phyloP scores from a whole-genome alignment of 2,888 invertebrate genomes.

The Dryobota labecula region DNA sequence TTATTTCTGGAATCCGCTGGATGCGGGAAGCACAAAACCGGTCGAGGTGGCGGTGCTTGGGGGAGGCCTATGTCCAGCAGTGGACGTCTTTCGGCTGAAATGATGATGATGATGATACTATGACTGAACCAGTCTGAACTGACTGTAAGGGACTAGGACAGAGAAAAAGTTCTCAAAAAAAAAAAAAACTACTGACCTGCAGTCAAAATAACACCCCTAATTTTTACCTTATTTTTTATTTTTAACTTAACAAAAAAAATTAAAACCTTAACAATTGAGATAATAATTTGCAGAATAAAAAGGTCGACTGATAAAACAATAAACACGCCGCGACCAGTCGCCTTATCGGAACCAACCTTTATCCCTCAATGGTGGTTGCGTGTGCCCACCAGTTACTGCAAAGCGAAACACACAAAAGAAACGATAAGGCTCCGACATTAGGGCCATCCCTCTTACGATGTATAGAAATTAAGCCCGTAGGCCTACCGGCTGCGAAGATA shows the following conservation, averaged over 20 bases:
- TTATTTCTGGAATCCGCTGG: no score
- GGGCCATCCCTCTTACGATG: slow-evolving; percentile 74
- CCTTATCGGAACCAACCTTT: slow-evolving; percentile 47
- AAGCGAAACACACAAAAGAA: slow-evolving; percentile 81
- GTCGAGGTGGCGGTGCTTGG: no score
- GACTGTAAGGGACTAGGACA: no score
- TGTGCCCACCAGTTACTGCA: slow-evolving; percentile 73
- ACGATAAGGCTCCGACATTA: slow-evolving; percentile 77
- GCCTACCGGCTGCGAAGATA: slow-evolving; percentile 63
- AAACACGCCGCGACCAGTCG: slow-evolving; percentile 25
- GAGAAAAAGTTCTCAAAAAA: no score
- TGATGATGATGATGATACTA: no score
- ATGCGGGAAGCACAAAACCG: no score
- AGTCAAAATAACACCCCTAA: no score
- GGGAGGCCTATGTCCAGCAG: no score
- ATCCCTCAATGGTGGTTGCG: slow-evolving; percentile 69
- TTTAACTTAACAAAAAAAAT: no score
- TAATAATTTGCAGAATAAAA: background rate
- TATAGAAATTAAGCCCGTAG: slow-evolving; percentile 77
- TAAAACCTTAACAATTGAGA: background rate
- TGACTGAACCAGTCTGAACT: background rate
- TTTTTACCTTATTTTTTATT: no score
- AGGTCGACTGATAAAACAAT: slow-evolving; percentile 5
- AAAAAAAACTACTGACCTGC: no score
- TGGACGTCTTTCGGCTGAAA: no score